A percentile compares a stretch with the other conserved stretches of the same genome.
Evolutionary conservation across 2,113 vertebrate genomes (phyloP).

Genomic region (Limnothrissa miodon): DNA sequence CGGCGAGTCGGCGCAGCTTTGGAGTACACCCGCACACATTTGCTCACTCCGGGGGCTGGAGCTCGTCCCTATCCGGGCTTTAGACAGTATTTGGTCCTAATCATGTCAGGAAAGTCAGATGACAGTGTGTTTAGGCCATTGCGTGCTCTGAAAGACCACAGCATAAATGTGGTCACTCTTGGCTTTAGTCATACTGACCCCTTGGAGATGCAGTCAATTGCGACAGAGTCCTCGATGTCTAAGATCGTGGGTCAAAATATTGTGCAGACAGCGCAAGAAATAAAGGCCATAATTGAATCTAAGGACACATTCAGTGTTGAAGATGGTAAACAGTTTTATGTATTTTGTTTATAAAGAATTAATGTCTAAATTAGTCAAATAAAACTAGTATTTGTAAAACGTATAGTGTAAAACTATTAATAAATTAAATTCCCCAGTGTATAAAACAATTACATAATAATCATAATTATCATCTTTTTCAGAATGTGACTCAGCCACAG

Average conservation of each 20-base stretch:
- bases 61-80: conserved; percentile 58
- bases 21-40: conserved; percentile 52
- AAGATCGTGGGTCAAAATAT: conserved; percentile 18
- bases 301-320: conserved; percentile 32
- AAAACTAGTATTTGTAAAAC: too few species aligned
- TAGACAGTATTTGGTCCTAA: conserved; percentile 70
- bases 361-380: background rate
- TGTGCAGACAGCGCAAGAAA: background rate
- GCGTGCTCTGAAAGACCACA: conserved; percentile 59
- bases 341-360: background rate
- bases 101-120: conserved; percentile 69
- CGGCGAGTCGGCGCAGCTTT: conserved; percentile 64
- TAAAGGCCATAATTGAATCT: conserved; percentile 55
- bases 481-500: conserved; percentile 70
- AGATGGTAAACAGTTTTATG: background rate
- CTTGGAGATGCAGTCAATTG: conserved; percentile 52
- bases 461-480: conserved; percentile 26
- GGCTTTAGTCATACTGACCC: conserved; percentile 52
- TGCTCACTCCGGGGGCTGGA: conserved; percentile 59
- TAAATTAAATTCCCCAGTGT: background rate
- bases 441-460: too few species aligned
- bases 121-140: conserved; percentile 55
- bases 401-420: too few species aligned
- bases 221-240: conserved; percentile 42
- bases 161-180: conserved; percentile 66